Conservation (phyloP, 2,113 vertebrate genomes). For the Psammodynastes pulverulentus region DNA sequence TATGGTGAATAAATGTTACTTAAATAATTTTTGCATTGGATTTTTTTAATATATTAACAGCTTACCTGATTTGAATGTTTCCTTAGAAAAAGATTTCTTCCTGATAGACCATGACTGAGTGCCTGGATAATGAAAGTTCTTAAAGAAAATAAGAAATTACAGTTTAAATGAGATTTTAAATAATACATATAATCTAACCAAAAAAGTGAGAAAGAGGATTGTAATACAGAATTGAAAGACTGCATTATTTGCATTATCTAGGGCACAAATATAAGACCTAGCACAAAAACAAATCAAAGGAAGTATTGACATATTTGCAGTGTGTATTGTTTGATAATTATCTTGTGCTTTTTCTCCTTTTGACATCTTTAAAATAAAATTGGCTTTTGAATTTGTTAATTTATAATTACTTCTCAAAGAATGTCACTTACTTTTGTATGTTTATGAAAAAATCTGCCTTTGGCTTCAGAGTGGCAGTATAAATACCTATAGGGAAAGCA, state of each 20-base stretch:
- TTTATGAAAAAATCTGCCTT: neutral
- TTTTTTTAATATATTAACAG: neutral
- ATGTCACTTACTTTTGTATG: constrained; percentile 2
- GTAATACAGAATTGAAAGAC: neutral
- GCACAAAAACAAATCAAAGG: neutral
- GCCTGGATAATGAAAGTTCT: neutral
- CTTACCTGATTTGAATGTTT: constrained; percentile 14
- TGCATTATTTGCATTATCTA: neutral
- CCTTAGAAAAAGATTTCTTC: neutral
- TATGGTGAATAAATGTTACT: neutral
- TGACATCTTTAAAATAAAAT: neutral
- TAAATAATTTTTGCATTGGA: neutral
- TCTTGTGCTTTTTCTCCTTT: neutral
- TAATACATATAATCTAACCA: neutral
- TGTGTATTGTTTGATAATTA: neutral
- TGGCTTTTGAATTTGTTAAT: neutral
- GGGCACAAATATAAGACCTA: neutral
- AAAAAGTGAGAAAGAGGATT: neutral
- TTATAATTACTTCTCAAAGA: neutral
- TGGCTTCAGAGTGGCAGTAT: neutral
- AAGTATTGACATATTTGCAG: neutral
- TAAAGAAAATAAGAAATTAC: neutral
- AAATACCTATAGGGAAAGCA: constrained; percentile 12
- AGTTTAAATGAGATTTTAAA: neutral
- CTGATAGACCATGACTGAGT: neutral